These are phyloP conservation scores for Parnassius glacialis DNA, from an alignment of 2,888 invertebrate species.

Conservation along the genomic window DNA sequence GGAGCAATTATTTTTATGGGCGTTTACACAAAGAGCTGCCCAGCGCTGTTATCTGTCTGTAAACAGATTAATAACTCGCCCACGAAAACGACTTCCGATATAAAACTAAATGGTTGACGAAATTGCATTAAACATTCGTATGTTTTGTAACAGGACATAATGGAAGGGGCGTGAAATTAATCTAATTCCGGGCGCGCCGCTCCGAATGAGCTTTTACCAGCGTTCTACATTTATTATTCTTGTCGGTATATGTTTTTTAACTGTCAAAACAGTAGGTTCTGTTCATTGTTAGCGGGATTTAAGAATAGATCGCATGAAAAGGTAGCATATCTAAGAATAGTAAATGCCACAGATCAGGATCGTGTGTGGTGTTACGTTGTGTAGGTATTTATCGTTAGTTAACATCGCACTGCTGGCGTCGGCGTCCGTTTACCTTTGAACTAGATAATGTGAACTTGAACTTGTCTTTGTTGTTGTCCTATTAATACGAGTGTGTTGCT, in stretches of 20 bases:
- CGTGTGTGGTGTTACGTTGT: constrained; percentile 25
- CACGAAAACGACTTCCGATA: constrained; percentile 25
- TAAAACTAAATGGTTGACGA: constrained; percentile 32
- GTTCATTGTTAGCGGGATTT: constrained; percentile 9
- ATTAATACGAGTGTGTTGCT: neutral
- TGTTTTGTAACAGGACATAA: constrained; percentile 21
- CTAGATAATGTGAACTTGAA: constrained; percentile 50
- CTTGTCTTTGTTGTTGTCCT: constrained; percentile 24
- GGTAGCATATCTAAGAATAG: constrained; percentile 20
- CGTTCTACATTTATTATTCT: constrained; percentile 10
- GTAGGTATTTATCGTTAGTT: constrained; percentile 41
- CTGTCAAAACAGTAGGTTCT: constrained; percentile 14
- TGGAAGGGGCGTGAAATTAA: constrained; percentile 33
- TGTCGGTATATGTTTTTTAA: constrained; percentile 5
- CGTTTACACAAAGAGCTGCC: constrained; percentile 50
- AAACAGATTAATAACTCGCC: constrained; percentile 59
- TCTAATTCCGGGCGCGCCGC: neutral
- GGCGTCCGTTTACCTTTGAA: constrained; percentile 51
- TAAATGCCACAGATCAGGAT: constrained; percentile 9
- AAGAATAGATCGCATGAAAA: constrained; percentile 7
- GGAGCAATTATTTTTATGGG: constrained; percentile 66
- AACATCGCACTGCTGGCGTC: constrained; percentile 33
- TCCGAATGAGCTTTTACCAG: constrained; percentile 5
- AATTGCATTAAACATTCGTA: constrained; percentile 45
- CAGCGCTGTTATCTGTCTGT: constrained; percentile 48